These are phyloP conservation scores for Catharus ustulatus DNA, from an alignment of 2,797 vertebrate genomes.

Conservation along the genomic window DNA sequence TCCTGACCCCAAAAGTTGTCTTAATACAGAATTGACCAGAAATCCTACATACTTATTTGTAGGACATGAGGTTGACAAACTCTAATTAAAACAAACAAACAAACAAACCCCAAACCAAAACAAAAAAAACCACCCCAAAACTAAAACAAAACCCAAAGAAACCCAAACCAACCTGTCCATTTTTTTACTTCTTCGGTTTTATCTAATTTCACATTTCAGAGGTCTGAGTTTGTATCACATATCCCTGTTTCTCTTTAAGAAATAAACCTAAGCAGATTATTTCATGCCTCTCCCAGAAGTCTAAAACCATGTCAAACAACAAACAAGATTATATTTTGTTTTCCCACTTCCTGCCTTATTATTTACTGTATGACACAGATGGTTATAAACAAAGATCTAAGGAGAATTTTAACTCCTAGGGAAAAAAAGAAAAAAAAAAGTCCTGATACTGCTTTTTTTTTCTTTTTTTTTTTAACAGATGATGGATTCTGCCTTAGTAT, in stretches of 20 bases:
- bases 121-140: too few species aligned
- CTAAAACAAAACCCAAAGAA: rapidly evolving
- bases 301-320: background rate
- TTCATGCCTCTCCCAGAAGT: background rate
- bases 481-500: background rate
- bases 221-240: background rate
- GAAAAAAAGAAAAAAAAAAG: background rate
- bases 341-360: background rate
- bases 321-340: background rate
- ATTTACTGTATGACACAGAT: background rate
- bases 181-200: background rate
- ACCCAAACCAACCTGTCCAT: rapidly evolving
- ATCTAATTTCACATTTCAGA: background rate
- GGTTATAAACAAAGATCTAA: background rate
- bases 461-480: background rate
- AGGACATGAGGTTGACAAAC: background rate
- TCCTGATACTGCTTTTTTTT: background rate
- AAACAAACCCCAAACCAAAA: background rate
- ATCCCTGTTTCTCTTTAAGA: background rate
- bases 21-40: background rate
- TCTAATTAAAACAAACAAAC: background rate
- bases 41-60: rapidly evolving
- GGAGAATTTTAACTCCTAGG: background rate
- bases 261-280: background rate
- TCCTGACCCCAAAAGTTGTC: background rate